Conservation (phyloP, 2,113 vertebrate species). For the Xerus inauris region DNA sequence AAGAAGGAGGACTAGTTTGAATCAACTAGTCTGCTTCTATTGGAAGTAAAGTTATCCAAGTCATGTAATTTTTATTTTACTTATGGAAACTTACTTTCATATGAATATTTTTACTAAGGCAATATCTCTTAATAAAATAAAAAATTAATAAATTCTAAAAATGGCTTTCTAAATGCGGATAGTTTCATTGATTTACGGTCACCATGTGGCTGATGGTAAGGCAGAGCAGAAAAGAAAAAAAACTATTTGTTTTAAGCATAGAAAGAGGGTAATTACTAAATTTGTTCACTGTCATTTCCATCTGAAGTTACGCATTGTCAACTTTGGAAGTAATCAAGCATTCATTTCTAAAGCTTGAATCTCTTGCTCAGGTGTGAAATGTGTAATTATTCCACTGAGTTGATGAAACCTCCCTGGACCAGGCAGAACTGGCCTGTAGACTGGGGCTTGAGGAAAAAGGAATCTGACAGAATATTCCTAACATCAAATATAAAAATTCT, state of each 20-base stretch:
- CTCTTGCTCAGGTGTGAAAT: background rate
- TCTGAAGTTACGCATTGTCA: background rate
- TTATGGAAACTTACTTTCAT: background rate
- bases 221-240: background rate
- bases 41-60: slow-evolving; percentile 18
- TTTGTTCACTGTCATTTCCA: background rate
- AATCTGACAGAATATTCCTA: background rate
- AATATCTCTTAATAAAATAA: background rate
- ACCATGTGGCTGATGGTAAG: background rate
- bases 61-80: background rate
- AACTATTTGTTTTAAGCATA: background rate
- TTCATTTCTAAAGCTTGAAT: slow-evolving; percentile 12
- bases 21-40: background rate
- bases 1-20: background rate
- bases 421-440: background rate
- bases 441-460: background rate
- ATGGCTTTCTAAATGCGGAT: background rate
- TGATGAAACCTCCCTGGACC: background rate
- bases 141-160: slow-evolving; percentile 12
- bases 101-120: slow-evolving; percentile 13
- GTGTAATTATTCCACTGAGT: slow-evolving; percentile 3
- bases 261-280: background rate
- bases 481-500: background rate
- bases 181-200: background rate
- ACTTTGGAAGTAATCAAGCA: background rate